Conservation (phyloP, 2,113 vertebrate genomes). For the Antennarius striatus region DNA sequence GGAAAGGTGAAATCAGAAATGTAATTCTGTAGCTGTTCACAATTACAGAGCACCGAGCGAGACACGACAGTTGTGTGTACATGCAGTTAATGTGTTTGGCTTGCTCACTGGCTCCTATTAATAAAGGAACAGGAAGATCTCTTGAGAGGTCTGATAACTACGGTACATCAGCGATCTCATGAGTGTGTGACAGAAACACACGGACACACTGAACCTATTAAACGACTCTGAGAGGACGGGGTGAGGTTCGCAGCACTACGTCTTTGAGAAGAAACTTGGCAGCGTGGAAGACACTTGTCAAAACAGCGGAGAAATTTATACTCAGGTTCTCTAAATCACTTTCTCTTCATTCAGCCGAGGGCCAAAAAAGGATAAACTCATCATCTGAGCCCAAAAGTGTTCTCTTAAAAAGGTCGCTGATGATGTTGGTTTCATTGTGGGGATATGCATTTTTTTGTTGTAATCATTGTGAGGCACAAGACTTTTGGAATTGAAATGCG, state of each 20-base stretch:
- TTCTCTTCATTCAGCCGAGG: slow-evolving; percentile 24
- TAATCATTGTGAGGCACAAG: no score
- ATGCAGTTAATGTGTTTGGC: slow-evolving; percentile 21
- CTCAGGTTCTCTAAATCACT: slow-evolving; percentile 42
- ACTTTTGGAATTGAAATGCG: no score
- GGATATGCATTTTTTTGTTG: no score
- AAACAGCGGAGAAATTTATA: slow-evolving; percentile 33
- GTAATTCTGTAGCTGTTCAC: slow-evolving; percentile 5
- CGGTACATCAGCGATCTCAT: slow-evolving; percentile 28
- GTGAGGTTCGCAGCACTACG: slow-evolving; percentile 42
- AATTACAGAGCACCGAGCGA: slow-evolving; percentile 1
- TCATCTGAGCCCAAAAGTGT: slow-evolving; percentile 6
- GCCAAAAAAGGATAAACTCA: slow-evolving; percentile 9
- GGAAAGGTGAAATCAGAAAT: no score
- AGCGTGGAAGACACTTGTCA: slow-evolving; percentile 3
- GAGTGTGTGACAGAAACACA: slow-evolving; percentile 43
- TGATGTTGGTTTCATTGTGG: not conserved
- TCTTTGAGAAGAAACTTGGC: slow-evolving; percentile 48
- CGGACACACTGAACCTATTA: slow-evolving; percentile 57
- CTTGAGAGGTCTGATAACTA: slow-evolving; percentile 30
- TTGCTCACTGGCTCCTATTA: slow-evolving; percentile 39
- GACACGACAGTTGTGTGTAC: slow-evolving; percentile 13
- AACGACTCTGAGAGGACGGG: slow-evolving; percentile 24
- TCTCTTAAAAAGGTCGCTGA: not conserved
- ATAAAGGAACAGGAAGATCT: slow-evolving; percentile 46